A percentile compares a stretch with the other conserved stretches of the same genome.
Conservation (phyloP, 2,888 invertebrate species). For the Hemistola chrysoprasaria region DNA sequence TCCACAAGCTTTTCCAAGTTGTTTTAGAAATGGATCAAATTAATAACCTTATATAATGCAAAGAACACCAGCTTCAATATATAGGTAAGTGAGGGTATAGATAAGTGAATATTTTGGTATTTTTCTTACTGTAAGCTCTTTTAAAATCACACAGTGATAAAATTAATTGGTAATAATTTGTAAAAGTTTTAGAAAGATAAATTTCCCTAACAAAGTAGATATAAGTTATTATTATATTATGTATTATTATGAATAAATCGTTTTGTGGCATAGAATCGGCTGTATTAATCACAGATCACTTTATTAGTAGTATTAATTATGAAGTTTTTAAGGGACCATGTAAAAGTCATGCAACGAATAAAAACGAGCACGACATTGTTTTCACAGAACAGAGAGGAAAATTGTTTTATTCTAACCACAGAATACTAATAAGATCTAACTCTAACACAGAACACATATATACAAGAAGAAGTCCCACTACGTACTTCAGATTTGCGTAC, state of each 20-base stretch:
- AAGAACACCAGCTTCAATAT: slow-evolving; percentile 6
- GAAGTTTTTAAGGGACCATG: too few relatives aligned
- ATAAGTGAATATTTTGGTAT: slow-evolving; percentile 17
- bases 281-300: slow-evolving; percentile 7
- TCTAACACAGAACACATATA: too few relatives aligned
- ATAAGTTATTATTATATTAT: slow-evolving; percentile 11
- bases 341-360: too few relatives aligned
- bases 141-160: slow-evolving; percentile 10
- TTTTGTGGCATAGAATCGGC: slow-evolving; percentile 40
- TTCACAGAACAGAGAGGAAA: too few relatives aligned
- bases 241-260: slow-evolving; percentile 40
- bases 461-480: too few relatives aligned
- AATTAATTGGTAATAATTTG: slow-evolving; percentile 3
- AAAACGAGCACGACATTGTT: too few relatives aligned
- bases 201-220: slow-evolving; percentile 14
- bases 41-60: slow-evolving; percentile 1
- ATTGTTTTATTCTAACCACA: too few relatives aligned
- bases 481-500: too few relatives aligned
- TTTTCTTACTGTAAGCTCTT: slow-evolving; percentile 11
- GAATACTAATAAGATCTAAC: too few relatives aligned
- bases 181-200: slow-evolving; percentile 7
- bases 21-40: slow-evolving; percentile 3
- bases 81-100: slow-evolving; percentile 11
- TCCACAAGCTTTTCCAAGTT: slow-evolving; percentile 1
- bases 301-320: too few relatives aligned